Evolutionary conservation across 1,140 invertebrate genomes (phyloP), one percentile per base, ranked within the genome.

Genomic region (Aphelinus certus): DNA sequence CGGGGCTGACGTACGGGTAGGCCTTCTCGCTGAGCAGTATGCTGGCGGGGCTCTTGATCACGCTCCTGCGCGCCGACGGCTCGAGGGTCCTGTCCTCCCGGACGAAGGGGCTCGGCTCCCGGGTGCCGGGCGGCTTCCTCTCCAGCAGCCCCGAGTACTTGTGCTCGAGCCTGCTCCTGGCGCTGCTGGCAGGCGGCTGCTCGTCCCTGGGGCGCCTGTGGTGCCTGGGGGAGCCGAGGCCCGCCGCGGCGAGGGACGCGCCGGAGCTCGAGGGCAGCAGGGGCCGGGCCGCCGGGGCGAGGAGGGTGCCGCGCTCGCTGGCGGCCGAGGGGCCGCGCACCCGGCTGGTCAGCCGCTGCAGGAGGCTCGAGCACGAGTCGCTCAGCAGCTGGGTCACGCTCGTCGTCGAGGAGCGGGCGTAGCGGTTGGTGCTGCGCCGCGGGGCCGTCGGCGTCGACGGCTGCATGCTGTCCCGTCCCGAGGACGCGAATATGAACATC

Each of bases 331-430:
- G 93, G 49, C 93, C 93, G 49, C 94, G 90, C 3, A 92, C 90
- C 51, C 89, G 83, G 51, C 92, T 92, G 0, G 93, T 93, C 77
- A 96, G 87, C 62, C 94, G 89, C 79, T 95, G 94, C 70, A 96
- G 89, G 47, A 96, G 89, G 86, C 91, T 96, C 76, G 94, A 93
- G 86, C 94, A 96, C 73, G 94, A 95, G 81, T 96, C 94, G 65
- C 91, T 93, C 73, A 96, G 87, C 76, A 96, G 87, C 85, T 96
- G 95, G 61, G 94, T 94, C 70, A 96, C 94, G 87, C 94, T 95
- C 10, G 93, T 94, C 51, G 90, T 91, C 48, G 93, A 94, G 42
- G 93, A 92, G 42, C 94, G 91, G 56, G 91, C 88, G 85, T 95
- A 95, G 53, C 93, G 89, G 79, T 89, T 89, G 69, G 3, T 66